Base-by-base conservation (phyloP, 2,888 invertebrate genomes). In the Agonum fuliginosum region DNA sequence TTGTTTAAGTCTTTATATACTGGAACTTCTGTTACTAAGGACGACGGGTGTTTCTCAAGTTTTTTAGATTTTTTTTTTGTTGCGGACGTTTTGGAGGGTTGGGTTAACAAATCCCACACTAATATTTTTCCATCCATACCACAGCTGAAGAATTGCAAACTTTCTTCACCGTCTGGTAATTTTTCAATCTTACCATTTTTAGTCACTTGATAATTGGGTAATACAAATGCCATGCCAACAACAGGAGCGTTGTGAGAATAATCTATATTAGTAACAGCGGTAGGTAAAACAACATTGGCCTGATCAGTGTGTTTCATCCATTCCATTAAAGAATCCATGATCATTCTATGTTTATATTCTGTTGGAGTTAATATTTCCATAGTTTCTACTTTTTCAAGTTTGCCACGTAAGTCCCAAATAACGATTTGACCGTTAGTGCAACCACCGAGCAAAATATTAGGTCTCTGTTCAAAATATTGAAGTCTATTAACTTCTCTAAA, bases 391-490 rank as follows among this genome's bases (percentile, higher is more conserved):
- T 41, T 24, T 58, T 77, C 58, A 20, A 92, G 86, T 80, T 91
- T 91, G 72, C 90, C 89, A 24, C 89, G 89, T 76, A 93, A 86
- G 84, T 93, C 93, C 94, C 94, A 94, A 46, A 94, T 82, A 12
- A 91, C 87, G 6, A 94, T 86, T 88, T 93, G 91, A 0, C 95
- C 95, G 83, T 93, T 94, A 1, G 88, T 86, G 74, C 91, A 91
- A 3, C 95, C 95, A 3, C 94, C 95, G 46, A 94, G 83, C 17
- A 95, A 83, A 67, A 94, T 83, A 83, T 93, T 92, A 78, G 91
- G 91, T 83, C 94, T 88, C 79, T 90, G 90, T 0, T 93, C 93
- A 83, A 93, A 94, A 84, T 93, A 92, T 0, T 92, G 89, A 6
- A 94, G 84, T 0, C 87, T 84, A 30, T 90, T 90, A 0, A 94